Evolutionary conservation across 2,888 invertebrate species (phyloP), one percentile per base, ranked within the genome.

Genomic region (Campaea margaritaria): DNA sequence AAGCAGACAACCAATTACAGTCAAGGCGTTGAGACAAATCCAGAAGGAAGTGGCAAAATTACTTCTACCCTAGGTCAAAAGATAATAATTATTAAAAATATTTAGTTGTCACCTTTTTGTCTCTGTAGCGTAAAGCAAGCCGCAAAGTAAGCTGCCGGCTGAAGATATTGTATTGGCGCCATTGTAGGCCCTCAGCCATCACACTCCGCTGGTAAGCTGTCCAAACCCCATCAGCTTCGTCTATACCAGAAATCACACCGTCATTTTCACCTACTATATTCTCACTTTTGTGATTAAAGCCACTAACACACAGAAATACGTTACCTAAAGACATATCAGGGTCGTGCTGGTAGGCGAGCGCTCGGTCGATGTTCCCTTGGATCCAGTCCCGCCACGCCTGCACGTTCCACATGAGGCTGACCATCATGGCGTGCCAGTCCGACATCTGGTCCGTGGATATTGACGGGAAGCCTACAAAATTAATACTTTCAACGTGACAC

Each of bases 361-460:
- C 85, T 10, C 74, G 76, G 65, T 87, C 80, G 10, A 91, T 78
- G 56, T 81, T 85, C 41, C 87, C 87, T 53, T 90, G 86, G 13
- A 91, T 85, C 91, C 91, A 91, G 51, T 81, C 81, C 3, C 87
- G 82, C 91, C 91, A 91, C 0, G 88, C 86, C 57, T 89, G 85
- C 48, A 89, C 75, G 63, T 91, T 91, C 91, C 91, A 91, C 81
- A 86, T 81, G 16, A 91, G 71, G 63, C 89, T 90, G 21, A 88
- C 82, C 83, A 90, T 83, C 84, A 89, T 86, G 1, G 89, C 83
- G 59, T 87, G 86, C 89, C 89, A 89, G 68, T 91, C 90, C 0
- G 80, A 68, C 87, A 87, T 87, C 68, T 87, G 81, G 52, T 89
- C 86, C 36, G 87, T 83, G 1, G 84, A 79, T 12, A 86, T 75